These are phyloP conservation scores for Zygothrica quintamaculata DNA, from an alignment of 2,888 invertebrate genomes.

Conservation along the genomic window DNA sequence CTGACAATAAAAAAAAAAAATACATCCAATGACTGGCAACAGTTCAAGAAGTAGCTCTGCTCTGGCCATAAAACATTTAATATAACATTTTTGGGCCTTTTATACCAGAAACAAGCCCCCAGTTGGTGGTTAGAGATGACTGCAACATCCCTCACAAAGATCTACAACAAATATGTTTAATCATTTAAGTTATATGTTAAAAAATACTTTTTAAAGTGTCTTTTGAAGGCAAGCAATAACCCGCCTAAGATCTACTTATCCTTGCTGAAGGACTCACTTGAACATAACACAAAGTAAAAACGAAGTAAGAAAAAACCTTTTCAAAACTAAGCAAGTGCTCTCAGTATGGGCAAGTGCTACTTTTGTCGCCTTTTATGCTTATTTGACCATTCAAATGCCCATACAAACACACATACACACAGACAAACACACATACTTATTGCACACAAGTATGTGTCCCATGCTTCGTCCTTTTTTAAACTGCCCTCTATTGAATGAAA, in stretches of 20 bases:
- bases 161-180: conserved; percentile 71
- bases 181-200: conserved; percentile 73
- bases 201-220: conserved; percentile 48
- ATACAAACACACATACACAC: conserved; percentile 18
- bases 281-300: too few species aligned
- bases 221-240: conserved; percentile 16
- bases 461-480: neutral
- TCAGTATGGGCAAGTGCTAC: conserved; percentile 66
- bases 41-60: conserved; percentile 64
- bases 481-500: conserved; percentile 30
- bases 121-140: conserved; percentile 42
- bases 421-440: conserved; percentile 9
- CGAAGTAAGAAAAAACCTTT: conserved; percentile 49
- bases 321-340: conserved; percentile 36
- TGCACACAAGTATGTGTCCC: neutral
- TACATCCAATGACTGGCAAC: conserved; percentile 48
- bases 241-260: conserved; percentile 24
- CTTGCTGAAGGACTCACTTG: neutral
- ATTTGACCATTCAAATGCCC: conserved; percentile 69
- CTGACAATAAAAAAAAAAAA: conserved; percentile 82
- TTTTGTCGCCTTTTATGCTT: conserved; percentile 81
- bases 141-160: conserved; percentile 47
- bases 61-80: conserved; percentile 78
- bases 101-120: conserved; percentile 17
- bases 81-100: conserved; percentile 62